Conservation (phyloP, 2,888 invertebrate species). For the Pecten maximus region DNA sequence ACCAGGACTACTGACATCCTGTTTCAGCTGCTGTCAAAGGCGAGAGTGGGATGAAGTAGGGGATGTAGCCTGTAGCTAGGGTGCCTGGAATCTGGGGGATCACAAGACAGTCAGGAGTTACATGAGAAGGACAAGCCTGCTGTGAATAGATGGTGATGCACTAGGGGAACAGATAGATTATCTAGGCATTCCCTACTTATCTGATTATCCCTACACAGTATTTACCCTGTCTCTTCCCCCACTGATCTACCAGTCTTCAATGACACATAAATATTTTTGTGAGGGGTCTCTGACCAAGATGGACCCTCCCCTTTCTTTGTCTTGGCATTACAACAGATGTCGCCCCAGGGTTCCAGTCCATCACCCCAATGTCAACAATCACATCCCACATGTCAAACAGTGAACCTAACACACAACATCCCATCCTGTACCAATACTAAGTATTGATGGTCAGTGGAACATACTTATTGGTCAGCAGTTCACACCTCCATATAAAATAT, state of each 20-base stretch:
- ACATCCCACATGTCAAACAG: neutral
- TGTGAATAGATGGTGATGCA: constrained; percentile 20
- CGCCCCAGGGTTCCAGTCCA: constrained; percentile 9
- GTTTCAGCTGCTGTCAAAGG: constrained; percentile 8
- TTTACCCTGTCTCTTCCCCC: neutral
- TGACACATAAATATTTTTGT: constrained; percentile 26
- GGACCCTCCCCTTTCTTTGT: neutral
- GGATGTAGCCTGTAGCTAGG: neutral
- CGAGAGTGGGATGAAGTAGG: neutral
- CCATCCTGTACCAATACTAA: neutral
- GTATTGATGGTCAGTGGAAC: neutral
- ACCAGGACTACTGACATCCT: neutral
- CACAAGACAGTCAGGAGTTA: constrained; percentile 16
- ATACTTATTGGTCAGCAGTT: neutral
- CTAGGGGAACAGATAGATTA: constrained; percentile 28
- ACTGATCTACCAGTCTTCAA: neutral
- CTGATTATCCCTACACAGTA: neutral
- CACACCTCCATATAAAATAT: neutral
- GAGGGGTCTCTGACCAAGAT: constrained; percentile 6
- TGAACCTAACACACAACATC: neutral
- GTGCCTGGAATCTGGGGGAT: constrained; percentile 15
- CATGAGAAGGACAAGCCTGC: constrained; percentile 28
- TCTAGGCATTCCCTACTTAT: neutral
- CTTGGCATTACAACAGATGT: neutral
- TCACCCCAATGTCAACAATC: neutral